Evolutionary conservation across 1,140 invertebrate genomes (phyloP), one percentile per base, ranked within the genome.

Genomic region (Plectrocnemia conspersa): DNA sequence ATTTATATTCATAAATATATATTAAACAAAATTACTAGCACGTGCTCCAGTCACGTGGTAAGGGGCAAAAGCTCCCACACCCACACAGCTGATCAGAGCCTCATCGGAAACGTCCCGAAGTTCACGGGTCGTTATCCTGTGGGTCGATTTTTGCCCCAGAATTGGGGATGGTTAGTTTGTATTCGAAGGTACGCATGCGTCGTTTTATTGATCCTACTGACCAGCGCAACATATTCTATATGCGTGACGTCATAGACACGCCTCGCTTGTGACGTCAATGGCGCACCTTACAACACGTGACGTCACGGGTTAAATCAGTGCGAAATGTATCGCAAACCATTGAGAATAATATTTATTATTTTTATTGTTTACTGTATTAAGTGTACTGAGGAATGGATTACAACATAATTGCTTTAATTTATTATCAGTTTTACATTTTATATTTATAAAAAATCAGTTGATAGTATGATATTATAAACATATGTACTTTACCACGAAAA

Each of bases 191-290:
- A 25, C 24, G 23, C 25, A 32, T 27, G 44, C 32, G 46, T 16
- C 32, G 6, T 29, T 11, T 7, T n/a, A 50, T 38, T 29, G 33
- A 50, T 35, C 33, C 3, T 18, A 13, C 33, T 50, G 47, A 50
- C 47, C 47, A 11, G 35, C 47, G 36, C 47, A 50, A 50, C 35
- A 13, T n/a, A n/a, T n/a, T n/a, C n/a, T n/a, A n/a, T n/a, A n/a
- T n/a, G 25, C 33, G 35, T 50, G 47, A 50, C 47, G 47, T 50
- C 47, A 50, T 5, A n/a, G 33, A 23, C 47, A 25, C 47, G 35
- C 33, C 47, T 23, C 33, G 11, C 7, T 15, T 16, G 35, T 32
- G 47, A 50, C 33, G 42, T 45, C 42, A 24, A 5, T 22, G 21
- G 3, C 11, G 9, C 23, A 16, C 22, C 7, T 13, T 11, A 13